Evolutionary conservation across 2,797 vertebrate genomes (phyloP).

Genomic region (Acipenser oxyrinchus): DNA sequence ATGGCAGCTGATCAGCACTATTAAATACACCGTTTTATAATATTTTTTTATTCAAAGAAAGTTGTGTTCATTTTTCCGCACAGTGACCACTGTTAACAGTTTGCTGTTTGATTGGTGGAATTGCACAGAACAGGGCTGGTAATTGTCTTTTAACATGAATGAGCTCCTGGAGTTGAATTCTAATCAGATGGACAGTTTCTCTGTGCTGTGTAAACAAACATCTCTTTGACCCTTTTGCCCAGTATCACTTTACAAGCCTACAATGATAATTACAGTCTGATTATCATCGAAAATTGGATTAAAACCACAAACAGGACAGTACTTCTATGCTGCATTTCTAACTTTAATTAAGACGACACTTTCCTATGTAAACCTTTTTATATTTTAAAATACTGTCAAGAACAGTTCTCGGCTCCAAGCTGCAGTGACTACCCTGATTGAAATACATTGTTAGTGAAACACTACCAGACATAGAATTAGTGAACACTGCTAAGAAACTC

Average conservation of each 20-base stretch:
- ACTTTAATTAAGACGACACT: background rate
- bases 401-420: too few relatives aligned
- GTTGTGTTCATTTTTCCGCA: too few relatives aligned
- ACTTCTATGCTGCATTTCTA: background rate
- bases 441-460: background rate
- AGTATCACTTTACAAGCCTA: conserved; percentile 21
- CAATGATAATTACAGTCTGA: conserved; percentile 21
- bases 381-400: background rate
- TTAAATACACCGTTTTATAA: too few relatives aligned
- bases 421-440: background rate
- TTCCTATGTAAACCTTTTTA: background rate
- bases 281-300: background rate
- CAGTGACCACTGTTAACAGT: background rate
- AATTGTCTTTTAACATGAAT: background rate
- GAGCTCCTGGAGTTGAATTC: too few relatives aligned
- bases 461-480: background rate
- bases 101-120: background rate
- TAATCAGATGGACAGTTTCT: too few relatives aligned
- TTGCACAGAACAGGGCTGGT: background rate
- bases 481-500: background rate
- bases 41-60: too few relatives aligned
- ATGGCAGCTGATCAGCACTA: too few relatives aligned
- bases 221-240: conserved; percentile 26
- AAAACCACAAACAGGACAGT: background rate
- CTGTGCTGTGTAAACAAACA: conserved; percentile 39